phyloP scores from a whole-genome alignment of 2,888 invertebrate species.

The Venusia cambrica region DNA sequence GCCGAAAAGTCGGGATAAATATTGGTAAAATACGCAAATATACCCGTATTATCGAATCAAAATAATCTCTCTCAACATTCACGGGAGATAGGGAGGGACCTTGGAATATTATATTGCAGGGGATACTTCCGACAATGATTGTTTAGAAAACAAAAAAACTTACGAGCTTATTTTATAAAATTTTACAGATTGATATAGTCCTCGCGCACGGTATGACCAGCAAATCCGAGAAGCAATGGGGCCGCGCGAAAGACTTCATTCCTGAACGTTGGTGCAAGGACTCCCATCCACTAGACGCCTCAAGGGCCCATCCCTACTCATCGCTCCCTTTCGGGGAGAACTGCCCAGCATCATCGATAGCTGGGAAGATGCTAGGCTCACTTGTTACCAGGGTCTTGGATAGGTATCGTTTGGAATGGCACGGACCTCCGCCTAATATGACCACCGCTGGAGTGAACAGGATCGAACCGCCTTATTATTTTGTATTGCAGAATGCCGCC shows the following conservation, averaged over 20 bases:
- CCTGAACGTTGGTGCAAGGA: slow-evolving; percentile 70
- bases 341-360: slow-evolving; percentile 60
- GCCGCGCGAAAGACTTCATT: slow-evolving; percentile 61
- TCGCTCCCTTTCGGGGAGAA: slow-evolving; percentile 62
- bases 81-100: too few relatives aligned
- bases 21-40: too few relatives aligned
- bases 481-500: slow-evolving; percentile 66
- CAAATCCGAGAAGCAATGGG: slow-evolving; percentile 63
- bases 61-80: too few relatives aligned
- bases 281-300: slow-evolving; percentile 57
- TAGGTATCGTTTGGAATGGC: slow-evolving; percentile 71
- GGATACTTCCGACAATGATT: too few relatives aligned
- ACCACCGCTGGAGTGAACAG: slow-evolving; percentile 60
- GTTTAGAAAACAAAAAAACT: too few relatives aligned
- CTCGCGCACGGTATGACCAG: slow-evolving; percentile 66
- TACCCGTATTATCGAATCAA: too few relatives aligned
- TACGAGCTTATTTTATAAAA: too few relatives aligned
- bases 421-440: slow-evolving; percentile 56
- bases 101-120: too few relatives aligned
- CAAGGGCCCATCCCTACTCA: slow-evolving; percentile 57
- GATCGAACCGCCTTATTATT: slow-evolving; percentile 63
- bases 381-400: slow-evolving; percentile 55
- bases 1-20: too few relatives aligned
- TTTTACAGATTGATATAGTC: slow-evolving; percentile 66
- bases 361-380: slow-evolving; percentile 52